Base-by-base conservation (phyloP, 2,888 invertebrate species). In the Nemapogon koenigi region DNA sequence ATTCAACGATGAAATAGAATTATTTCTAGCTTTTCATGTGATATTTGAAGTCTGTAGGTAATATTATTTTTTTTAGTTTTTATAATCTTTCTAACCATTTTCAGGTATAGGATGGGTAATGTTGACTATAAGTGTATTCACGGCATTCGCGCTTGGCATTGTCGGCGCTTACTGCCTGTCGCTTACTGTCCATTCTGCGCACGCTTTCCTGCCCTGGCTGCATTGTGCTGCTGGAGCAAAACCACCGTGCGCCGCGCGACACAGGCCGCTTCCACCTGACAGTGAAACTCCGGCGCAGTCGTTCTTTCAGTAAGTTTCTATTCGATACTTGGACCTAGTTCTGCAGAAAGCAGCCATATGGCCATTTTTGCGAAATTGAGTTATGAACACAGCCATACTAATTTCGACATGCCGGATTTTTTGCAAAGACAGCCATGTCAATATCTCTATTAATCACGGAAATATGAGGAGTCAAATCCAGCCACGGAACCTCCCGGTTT, bases 151-250 rank as follows among this genome's bases (percentile, higher is more conserved):
- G 0, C 50, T 69, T 1, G 59, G 73, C 3, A 55, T 58, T 2
- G 60, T 61, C 14, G 61, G 62, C 2, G 69, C 79, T 1, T 78
- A 75, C 58, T 57, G 62, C 30, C 50, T 80, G 1, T 64, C 75
- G 1, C 45, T 75, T 39, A 38, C 62, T 3, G 66, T 72, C 13
- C 78, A 76, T 44, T 75, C 75, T 1, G 44, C 59, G 29, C 78
- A 76, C 42, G 47, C 62, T 19, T 72, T 76, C 51, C 57, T 79
- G 41, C 79, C 79, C 35, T 79, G 79, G 79, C 51, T 76, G 41
- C 75, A 78, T 45, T 78, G 76, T 44, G 76, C 73, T 0, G 68
- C 75, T 0, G 49, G 52, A 0, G 70, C 68, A 0, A 8, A 27
- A 3, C 71, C 71, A 0, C 60, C 76, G 0, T 76, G 76, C 44